Evolutionary conservation across 2,888 invertebrate genomes (phyloP), one percentile per base, ranked within the genome.

Genomic region (Scaptodrosophila latifasciaeformis): DNA sequence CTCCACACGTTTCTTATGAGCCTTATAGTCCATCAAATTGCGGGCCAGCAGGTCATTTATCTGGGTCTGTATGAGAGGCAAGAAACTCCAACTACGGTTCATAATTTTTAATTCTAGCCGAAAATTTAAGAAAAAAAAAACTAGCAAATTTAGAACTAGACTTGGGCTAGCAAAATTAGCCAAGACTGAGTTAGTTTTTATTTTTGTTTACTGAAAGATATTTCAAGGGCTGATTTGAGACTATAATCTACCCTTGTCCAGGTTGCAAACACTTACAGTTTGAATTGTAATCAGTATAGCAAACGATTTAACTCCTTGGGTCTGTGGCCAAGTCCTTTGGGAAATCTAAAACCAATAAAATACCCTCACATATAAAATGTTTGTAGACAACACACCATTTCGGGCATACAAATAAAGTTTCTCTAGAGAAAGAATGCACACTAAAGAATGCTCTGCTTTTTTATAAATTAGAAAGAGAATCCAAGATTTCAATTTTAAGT

Each of bases 271-370:
- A 77, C 69, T 72, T 72, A 59, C 54, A 59, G 77, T 55, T 65
- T 71, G 76, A 69, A 64, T 69, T 61, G 67, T 69, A 76, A 72
- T 72, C 77, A 72, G 70, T 57, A 60, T 58, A 49, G 60, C 67
- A 72, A 72, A 72, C 67, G 61, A 72, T 77, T 72, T 72, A 62
- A 53, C 67, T 60, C 44, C n/a, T n/a, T n/a, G n/a, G n/a, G n/a
- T n/a, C n/a, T n/a, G n/a, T n/a, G n/a, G n/a, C 57, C 49, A 63
- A 63, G 61, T 58, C 71, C 74, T 77, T 49, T 56, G 72, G 72
- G 72, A 72, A 72, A 72, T 72, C 72, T 70, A 62, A 69, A 58
- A 72, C 63, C 72, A 69, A 61, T 67, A 69, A 69, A 52, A 46
- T 29, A 40, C 40, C 24, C 9, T 40, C 34, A 50, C 24, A 44